Evolutionary conservation across 2,888 invertebrate genomes (phyloP).

Genomic region (Neria commutata): DNA sequence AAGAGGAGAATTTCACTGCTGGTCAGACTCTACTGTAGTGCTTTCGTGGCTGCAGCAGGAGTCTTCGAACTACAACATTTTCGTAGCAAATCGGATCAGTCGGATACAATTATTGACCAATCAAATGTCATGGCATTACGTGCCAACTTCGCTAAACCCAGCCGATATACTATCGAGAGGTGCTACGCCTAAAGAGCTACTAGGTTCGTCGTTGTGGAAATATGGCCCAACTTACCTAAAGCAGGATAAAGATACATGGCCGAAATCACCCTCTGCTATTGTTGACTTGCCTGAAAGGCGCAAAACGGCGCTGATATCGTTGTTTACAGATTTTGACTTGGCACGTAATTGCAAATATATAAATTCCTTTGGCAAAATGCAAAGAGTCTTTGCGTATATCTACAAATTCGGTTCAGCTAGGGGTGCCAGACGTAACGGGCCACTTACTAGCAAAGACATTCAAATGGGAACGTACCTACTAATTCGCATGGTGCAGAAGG

Average conservation of each 20-base stretch:
- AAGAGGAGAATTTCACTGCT: constrained; percentile 8
- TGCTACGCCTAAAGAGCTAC: constrained; percentile 21
- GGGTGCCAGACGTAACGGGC: background rate
- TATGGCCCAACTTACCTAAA: constrained; percentile 1
- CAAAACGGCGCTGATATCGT: background rate
- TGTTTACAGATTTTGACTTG: background rate
- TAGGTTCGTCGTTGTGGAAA: constrained; percentile 17
- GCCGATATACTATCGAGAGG: constrained; percentile 23
- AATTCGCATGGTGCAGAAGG: no score
- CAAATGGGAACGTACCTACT: constrained; percentile 16
- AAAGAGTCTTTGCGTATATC: constrained; percentile 20
- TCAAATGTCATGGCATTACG: constrained; percentile 23
- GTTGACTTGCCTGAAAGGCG: background rate
- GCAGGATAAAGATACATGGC: constrained; percentile 12
- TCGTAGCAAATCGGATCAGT: constrained; percentile 15
- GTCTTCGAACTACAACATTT: constrained; percentile 22
- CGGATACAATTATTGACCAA: constrained; percentile 16
- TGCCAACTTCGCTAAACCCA: constrained; percentile 16
- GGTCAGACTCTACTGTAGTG: constrained; percentile 16
- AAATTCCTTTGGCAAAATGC: constrained; percentile 20
- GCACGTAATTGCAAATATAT: constrained; percentile 9
- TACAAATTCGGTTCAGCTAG: constrained; percentile 8
- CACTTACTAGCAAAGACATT: constrained; percentile 6
- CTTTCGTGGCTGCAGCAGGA: constrained; percentile 21
- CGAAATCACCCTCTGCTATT: background rate